A percentile compares a stretch with the other conserved stretches of the same genome.
Evolutionary conservation across 2,113 vertebrate species (phyloP).

Genomic region (Oncorhynchus masou): DNA sequence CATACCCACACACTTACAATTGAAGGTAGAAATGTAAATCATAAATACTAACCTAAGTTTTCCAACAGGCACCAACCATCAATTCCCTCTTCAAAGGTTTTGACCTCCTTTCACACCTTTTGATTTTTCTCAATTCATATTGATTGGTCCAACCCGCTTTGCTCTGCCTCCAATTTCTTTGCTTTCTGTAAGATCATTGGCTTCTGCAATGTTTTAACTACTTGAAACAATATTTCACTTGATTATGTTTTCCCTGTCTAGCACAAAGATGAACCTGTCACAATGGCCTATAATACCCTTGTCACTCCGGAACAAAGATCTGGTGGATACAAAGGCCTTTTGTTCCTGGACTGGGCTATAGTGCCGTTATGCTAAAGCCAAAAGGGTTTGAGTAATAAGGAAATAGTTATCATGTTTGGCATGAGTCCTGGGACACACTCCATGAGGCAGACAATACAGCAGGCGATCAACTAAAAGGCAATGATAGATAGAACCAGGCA

Average conservation of each 20-base stretch:
- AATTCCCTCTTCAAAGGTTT: conserved; percentile 61
- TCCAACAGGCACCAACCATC: conserved; percentile 56
- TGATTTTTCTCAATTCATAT: no score
- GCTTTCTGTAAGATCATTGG: conserved; percentile 49
- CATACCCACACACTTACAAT: no score
- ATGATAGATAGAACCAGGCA: background rate
- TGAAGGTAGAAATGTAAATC: conserved; percentile 24
- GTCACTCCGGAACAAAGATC: background rate
- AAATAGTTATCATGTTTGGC: background rate
- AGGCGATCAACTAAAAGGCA: background rate
- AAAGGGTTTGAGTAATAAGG: background rate
- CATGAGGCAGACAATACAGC: background rate
- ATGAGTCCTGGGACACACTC: background rate
- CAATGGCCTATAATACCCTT: background rate
- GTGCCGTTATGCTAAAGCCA: background rate
- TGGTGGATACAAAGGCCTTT: background rate
- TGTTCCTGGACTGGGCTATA: background rate
- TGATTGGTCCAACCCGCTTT: no score
- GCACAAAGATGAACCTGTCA: conserved; percentile 3
- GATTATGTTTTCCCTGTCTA: conserved; percentile 39
- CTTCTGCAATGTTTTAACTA: conserved; percentile 38
- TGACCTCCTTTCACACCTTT: background rate
- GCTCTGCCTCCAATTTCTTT: conserved; percentile 9
- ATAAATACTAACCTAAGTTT: conserved; percentile 60
- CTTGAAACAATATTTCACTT: background rate